phyloP scores from a whole-genome alignment of 2,113 vertebrate species.

The Odocoileus hemionus region DNA sequence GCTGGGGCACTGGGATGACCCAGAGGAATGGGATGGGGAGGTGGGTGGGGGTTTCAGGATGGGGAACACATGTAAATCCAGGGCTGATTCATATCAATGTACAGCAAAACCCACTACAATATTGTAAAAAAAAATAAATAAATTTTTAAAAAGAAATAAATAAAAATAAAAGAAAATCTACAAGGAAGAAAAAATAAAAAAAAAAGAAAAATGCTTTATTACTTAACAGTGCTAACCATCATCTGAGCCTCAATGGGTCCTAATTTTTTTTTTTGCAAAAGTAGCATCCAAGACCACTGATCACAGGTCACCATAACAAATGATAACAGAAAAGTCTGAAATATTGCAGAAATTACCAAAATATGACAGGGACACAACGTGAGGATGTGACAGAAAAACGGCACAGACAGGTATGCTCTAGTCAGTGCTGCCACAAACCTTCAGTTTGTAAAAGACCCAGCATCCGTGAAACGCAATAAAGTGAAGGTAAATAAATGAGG shows the following conservation, averaged over 20 bases:
- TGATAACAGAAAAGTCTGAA: not conserved
- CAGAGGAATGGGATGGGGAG: too few species aligned
- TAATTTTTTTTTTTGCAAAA: not conserved
- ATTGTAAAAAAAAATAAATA: too few species aligned
- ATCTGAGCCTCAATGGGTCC: not conserved
- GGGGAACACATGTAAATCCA: too few species aligned
- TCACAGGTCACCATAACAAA: not conserved
- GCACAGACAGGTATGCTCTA: not conserved
- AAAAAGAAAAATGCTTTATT: not conserved
- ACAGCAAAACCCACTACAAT: too few species aligned
- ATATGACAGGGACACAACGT: not conserved
- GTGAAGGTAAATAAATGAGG: not conserved
- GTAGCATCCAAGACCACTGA: not conserved
- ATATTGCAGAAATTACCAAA: not conserved
- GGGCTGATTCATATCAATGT: too few species aligned
- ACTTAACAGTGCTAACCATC: not conserved
- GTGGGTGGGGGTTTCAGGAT: too few species aligned
- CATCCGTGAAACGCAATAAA: fast-evolving
- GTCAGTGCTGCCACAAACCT: not conserved
- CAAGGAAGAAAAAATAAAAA: not conserved
- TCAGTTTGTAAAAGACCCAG: not conserved
- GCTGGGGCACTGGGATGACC: too few species aligned
- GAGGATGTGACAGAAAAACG: not conserved
- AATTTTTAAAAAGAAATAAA: too few species aligned
- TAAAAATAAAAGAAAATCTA: too few species aligned